Evolutionary conservation across 2,888 invertebrate genomes (phyloP), one percentile per base, ranked within the genome.

Genomic region (Folsomia candida): DNA sequence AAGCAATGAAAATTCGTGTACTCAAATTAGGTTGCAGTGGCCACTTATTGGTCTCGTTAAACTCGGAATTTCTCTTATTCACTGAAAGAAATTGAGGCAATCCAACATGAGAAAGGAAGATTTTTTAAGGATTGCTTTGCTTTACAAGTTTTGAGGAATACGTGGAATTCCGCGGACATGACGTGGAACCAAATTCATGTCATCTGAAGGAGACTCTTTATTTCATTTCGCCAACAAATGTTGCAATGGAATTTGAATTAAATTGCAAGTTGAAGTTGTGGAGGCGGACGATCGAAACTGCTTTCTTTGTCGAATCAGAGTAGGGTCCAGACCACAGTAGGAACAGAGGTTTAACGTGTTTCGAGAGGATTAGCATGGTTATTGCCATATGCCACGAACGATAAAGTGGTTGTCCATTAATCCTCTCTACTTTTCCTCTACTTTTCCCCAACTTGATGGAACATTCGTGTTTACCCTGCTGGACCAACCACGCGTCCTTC

Each of bases 361-460:
- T 65, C 51, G 51, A 25, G 25, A 24, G 65, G 65, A 65, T 65
- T 65, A 65, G 57, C 65, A 65, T 65, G 65, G 54, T 65, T 65
- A 65, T 57, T 65, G 57, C 65, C 65, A 65, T 65, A 65, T 65
- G 57, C 65, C 65, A 65, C 54, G 57, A 54, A 57, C 26, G 65
- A 65, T 54, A 65, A 65, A 65, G 51, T 54, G 65, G 47, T 22
- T 65, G 54, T 65, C 65, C 54, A 65, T 65, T 65, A 65, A 51
- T 65, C 57, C 54, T 54, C 57, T 26, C 54, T 20, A 54, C 54
- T 54, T 54, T 64, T 27, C 62, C 57, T 26, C 54, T 20, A 54
- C 54, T 54, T 54, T 64, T 27, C 62, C 47, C 18, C 25, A 20
- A 51, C 54, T 65, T 65, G 65, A 65, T 65, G 65, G 65, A 65